Evolutionary conservation across 2,113 vertebrate species (phyloP).

Genomic region (Poeciliopsis turrubarensis): DNA sequence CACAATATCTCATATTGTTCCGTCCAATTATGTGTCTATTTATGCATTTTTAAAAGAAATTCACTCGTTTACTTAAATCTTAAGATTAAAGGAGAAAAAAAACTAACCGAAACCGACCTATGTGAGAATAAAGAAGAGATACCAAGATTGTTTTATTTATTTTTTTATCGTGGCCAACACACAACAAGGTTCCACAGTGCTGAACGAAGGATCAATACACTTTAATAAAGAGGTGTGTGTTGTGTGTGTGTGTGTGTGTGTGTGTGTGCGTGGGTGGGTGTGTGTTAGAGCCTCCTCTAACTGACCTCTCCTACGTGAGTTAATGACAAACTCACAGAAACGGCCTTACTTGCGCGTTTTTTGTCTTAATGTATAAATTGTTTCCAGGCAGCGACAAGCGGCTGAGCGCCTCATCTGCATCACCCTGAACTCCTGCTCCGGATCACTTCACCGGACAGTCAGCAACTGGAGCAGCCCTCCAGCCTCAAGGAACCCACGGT

Average conservation of each 20-base stretch:
- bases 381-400: conserved; percentile 38
- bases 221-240: neutral
- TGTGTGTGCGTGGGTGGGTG: neutral
- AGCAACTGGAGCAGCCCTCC: conserved; percentile 24
- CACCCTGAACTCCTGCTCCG: conserved; percentile 42
- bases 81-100: no score
- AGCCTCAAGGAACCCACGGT: conserved; percentile 36
- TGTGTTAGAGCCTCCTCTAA: neutral
- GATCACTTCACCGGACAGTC: conserved; percentile 55
- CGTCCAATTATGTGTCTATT: no score
- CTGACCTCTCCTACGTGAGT: conserved; percentile 18
- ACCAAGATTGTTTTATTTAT: no score
- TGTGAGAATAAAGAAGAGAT: no score
- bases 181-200: neutral
- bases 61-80: no score
- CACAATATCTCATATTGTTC: no score
- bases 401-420: conserved; percentile 49
- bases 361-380: conserved; percentile 17
- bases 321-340: conserved; percentile 62
- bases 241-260: neutral
- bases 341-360: conserved; percentile 17
- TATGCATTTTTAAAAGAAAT: no score
- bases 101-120: no score
- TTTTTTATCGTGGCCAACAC: neutral
- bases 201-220: neutral